These are phyloP conservation scores for Strigamia transsilvanica DNA, from an alignment of 2,888 invertebrate genomes.

Conservation along the genomic window DNA sequence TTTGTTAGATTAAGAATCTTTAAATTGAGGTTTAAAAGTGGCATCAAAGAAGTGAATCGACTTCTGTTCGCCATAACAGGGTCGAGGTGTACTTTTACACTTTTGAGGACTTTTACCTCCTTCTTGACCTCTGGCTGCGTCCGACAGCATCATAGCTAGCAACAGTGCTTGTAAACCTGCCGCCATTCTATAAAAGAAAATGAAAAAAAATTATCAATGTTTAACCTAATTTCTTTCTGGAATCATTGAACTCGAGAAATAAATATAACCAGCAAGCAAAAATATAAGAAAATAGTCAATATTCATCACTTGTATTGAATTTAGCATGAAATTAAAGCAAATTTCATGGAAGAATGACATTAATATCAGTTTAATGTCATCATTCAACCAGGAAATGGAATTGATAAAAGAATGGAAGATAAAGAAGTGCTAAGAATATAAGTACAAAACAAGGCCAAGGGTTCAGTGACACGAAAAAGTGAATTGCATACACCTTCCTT, in stretches of 20 bases:
- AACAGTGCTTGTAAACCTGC: slow-evolving; percentile 50
- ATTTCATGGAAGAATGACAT: slow-evolving; percentile 13
- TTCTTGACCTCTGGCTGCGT: slow-evolving; percentile 12
- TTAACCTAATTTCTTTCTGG: neutral
- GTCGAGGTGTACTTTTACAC: too few relatives aligned
- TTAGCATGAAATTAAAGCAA: neutral
- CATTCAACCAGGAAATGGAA: slow-evolving; percentile 26
- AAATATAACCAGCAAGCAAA: too few relatives aligned
- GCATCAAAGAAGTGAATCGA: too few relatives aligned
- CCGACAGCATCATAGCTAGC: slow-evolving; percentile 51
- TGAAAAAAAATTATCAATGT: neutral
- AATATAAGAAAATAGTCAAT: neutral
- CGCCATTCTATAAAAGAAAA: slow-evolving; percentile 18
- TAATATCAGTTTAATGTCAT: neutral
- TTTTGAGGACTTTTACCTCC: neutral
- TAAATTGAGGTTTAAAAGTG: too few relatives aligned
- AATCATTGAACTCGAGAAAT: neutral
- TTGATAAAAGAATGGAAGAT: slow-evolving; percentile 13
- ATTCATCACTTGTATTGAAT: neutral
- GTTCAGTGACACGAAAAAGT: slow-evolving; percentile 28
- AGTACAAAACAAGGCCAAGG: slow-evolving; percentile 12
- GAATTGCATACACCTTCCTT: slow-evolving; percentile 3
- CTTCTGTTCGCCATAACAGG: neutral
- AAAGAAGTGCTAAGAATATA: neutral
- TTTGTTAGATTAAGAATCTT: too few relatives aligned